These are phyloP conservation scores for Abscondita cerata DNA, from an alignment of 2,888 invertebrate genomes.

Conservation along the genomic window DNA sequence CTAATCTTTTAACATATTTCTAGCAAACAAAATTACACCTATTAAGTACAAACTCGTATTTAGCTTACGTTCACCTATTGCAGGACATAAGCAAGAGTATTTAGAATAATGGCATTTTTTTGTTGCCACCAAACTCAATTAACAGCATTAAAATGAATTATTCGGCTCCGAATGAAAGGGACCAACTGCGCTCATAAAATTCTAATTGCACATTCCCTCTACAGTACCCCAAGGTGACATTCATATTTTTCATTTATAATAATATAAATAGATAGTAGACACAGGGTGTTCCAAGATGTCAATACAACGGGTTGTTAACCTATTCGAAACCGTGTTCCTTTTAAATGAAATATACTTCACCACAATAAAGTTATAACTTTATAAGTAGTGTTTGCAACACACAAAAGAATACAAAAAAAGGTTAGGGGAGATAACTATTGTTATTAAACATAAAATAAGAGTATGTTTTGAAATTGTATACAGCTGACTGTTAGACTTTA, in stretches of 20 bases:
- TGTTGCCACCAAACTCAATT: constrained; percentile 25
- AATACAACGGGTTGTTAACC: constrained; percentile 20
- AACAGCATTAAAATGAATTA: constrained; percentile 32
- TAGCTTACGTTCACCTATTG: not conserved
- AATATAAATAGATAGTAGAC: constrained; percentile 22
- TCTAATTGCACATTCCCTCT: constrained; percentile 26
- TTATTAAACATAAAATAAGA: constrained; percentile 19
- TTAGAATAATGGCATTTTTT: constrained; percentile 26
- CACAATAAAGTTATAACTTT: constrained; percentile 45
- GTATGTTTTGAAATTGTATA: constrained; percentile 8
- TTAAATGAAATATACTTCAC: constrained; percentile 21
- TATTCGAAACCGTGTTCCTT: constrained; percentile 16
- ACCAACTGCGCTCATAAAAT: constrained; percentile 19
- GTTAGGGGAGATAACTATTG: constrained; percentile 19
- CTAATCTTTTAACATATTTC: too few species aligned
- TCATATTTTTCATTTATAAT: constrained; percentile 23
- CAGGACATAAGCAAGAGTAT: constrained; percentile 10
- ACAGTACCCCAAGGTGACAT: constrained; percentile 33
- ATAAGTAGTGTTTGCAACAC: constrained; percentile 42
- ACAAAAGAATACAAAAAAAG: constrained; percentile 39
- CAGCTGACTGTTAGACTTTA: not conserved
- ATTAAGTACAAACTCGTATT: too few species aligned
- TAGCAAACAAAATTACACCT: too few species aligned
- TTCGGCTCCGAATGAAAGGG: constrained; percentile 19
- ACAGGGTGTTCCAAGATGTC: constrained; percentile 20